Evolutionary conservation across 2,888 invertebrate genomes (phyloP), one percentile per base, ranked within the genome.

Genomic region (Pristionchus mayeri): DNA sequence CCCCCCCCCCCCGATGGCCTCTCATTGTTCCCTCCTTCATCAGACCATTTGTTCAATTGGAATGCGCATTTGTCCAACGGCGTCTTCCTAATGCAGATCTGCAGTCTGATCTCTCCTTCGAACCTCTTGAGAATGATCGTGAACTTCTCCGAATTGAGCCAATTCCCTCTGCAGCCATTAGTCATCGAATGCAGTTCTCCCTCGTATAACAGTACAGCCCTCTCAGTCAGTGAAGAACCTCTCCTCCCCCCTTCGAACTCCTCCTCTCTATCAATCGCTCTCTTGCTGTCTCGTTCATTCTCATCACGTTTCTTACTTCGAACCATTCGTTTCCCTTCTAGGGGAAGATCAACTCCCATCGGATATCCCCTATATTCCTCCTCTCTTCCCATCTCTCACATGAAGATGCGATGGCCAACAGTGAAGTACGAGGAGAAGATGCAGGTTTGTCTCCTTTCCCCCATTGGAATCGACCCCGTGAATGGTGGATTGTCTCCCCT

Each of bases 401-500:
- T 54, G 7, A 52, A 54, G 11, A 82, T 82, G 81, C 40, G 81
- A n/a, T 48, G 44, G 60, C 81, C 81, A 82, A 82, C 81, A 3
- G 81, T 82, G 6, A 82, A 84, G n/a, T 84, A 84, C 40, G 84
- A 84, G 40, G 52, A 75, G 54, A 40, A 84, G 16, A 84, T 84
- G 84, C 84, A 84, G 84, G 84, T 84, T 44, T 44, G 44, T 44
- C 13, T 6, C 13, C 44, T 71, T 16, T n/a, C n/a, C n/a, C n/a
- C n/a, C 21, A 71, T 44, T 57, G 27, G 48, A 75, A 48, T 50
- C 21, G 27, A 50, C 71, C 71, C 24, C 37, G 37, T 71, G 71
- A 44, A 24, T 7, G 44, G 9, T 40, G 71, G n/a, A n/a, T n/a
- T n/a, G n/a, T n/a, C 40, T 71, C 71, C 67, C 40, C 40, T 30